phyloP scores from a whole-genome alignment of 2,797 vertebrate genomes.

The Channallabes apus region DNA sequence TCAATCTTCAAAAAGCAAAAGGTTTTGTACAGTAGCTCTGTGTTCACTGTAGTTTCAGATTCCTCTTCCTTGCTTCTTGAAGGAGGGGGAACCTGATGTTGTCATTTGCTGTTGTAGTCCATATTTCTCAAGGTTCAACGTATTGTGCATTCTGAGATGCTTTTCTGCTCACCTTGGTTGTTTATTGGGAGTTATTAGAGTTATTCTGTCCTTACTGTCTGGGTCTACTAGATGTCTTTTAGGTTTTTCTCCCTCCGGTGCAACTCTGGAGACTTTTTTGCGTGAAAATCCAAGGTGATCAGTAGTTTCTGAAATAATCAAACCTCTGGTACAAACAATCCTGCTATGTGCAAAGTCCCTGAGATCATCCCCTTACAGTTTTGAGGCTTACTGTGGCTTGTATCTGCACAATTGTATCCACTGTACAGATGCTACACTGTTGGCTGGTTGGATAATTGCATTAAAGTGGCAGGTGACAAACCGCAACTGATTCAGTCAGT shows the following conservation, averaged over 20 bases:
- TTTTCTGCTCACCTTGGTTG: not conserved
- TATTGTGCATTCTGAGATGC: not conserved
- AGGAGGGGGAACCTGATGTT: not conserved
- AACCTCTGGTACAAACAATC: not conserved
- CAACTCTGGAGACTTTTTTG: not conserved
- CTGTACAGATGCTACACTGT: not conserved
- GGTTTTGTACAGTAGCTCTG: not conserved
- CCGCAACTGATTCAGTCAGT: not conserved
- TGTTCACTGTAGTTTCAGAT: not conserved
- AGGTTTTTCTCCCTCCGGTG: not conserved
- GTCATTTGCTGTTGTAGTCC: not conserved
- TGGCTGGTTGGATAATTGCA: not conserved
- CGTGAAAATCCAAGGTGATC: not conserved
- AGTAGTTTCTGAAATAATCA: not conserved
- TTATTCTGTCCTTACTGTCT: not conserved
- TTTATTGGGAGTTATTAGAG: not conserved
- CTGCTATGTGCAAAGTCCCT: not conserved
- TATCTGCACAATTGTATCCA: not conserved
- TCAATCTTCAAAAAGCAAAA: not conserved
- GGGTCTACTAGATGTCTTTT: not conserved
- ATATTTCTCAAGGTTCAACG: not conserved
- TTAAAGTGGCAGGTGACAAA: constrained; percentile 4
- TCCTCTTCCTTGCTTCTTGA: not conserved
- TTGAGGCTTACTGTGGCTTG: no score
- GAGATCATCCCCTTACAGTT: no score